Percentiles rank a stretch among this genome's conserved stretches.
Conservation (phyloP, 2,888 invertebrate species). For the Ischnura elegans region DNA sequence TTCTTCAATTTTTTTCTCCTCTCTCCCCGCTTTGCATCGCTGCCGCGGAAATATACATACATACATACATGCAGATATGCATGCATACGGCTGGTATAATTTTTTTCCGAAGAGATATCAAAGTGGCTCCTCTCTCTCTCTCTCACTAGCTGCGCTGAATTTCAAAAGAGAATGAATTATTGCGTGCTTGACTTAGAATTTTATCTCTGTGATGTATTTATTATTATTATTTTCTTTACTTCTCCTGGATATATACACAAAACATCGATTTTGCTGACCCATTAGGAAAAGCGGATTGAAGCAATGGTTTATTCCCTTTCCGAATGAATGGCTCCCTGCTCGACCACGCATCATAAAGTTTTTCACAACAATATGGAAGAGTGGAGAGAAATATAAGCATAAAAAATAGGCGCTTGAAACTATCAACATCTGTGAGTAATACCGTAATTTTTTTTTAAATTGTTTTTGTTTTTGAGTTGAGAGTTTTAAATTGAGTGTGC, state of each 20-base stretch:
- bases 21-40: neutral
- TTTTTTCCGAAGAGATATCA: neutral
- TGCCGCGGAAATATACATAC: neutral
- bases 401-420: too few relatives aligned
- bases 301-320: neutral
- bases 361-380: neutral
- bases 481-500: too few relatives aligned
- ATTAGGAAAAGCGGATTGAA: neutral
- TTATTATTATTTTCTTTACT: neutral
- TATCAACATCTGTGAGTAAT: too few relatives aligned
- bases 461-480: too few relatives aligned
- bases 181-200: neutral
- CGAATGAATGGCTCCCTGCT: neutral
- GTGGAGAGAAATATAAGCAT: too few relatives aligned
- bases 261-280: neutral
- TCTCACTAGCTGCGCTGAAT: neutral
- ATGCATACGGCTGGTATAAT: neutral
- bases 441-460: too few relatives aligned
- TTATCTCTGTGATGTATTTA: neutral
- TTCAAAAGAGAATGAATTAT: conserved; percentile 24
- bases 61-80: conserved; percentile 9
- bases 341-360: neutral
- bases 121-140: neutral
- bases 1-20: neutral
- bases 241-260: neutral